Percentiles rank a stretch among this genome's conserved stretches.
phyloP scores from a whole-genome alignment of 2,797 vertebrate species.

The Hybognathus amarus region DNA sequence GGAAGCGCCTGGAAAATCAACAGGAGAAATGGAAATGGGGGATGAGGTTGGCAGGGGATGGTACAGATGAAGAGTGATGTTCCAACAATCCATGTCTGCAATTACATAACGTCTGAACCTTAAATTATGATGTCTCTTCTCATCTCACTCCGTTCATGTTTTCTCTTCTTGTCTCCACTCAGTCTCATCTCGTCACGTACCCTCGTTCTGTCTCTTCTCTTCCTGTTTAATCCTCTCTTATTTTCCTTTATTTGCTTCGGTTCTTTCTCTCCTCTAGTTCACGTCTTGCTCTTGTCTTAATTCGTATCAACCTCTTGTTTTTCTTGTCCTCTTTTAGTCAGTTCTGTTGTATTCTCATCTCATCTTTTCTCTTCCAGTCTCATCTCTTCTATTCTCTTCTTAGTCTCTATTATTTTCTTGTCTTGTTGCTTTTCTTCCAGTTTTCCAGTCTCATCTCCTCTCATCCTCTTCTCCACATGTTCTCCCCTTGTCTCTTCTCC shows the following conservation, averaged over 20 bases:
- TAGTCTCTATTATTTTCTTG: conserved; percentile 50
- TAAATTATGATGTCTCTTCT: neutral
- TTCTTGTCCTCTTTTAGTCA: neutral
- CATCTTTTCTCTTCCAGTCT: neutral
- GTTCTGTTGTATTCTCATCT: neutral
- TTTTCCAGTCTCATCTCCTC: neutral
- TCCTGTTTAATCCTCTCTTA: neutral
- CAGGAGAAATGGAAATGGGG: conserved; percentile 12
- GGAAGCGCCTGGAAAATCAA: conserved; percentile 23
- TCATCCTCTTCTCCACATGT: conserved; percentile 17
- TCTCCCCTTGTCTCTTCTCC: neutral
- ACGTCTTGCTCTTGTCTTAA: neutral
- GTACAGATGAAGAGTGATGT: conserved; percentile 5
- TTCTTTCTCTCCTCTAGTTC: neutral
- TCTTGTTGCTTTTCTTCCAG: conserved; percentile 24
- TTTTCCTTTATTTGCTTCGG: neutral
- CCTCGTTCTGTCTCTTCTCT: neutral
- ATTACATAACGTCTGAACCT: conserved; percentile 10
- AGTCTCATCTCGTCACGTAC: neutral
- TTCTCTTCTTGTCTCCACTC: neutral
- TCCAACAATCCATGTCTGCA: neutral
- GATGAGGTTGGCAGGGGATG: neutral
- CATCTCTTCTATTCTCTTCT: neutral
- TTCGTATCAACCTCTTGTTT: too few relatives aligned
- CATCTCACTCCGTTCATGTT: neutral